Evolutionary conservation across 2,113 vertebrate genomes (phyloP).

Genomic region (Lamprotornis superbus): DNA sequence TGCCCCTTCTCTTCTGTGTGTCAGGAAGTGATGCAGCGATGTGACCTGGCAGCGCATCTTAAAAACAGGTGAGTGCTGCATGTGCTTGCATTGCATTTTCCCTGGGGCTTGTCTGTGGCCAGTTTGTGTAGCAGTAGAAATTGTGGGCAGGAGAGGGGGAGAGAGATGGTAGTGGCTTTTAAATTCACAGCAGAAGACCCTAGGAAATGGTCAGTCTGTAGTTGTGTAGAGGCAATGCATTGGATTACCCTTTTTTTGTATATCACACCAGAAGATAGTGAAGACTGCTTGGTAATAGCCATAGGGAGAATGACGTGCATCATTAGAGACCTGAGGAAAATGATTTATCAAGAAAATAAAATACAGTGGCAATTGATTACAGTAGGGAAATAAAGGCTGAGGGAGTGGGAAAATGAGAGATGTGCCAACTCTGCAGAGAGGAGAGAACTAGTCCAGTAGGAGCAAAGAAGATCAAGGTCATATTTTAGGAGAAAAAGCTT

Average conservation of each 20-base stretch:
- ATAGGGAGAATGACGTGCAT: accelerated
- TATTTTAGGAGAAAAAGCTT: background rate
- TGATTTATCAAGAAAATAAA: background rate
- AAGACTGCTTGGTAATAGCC: background rate
- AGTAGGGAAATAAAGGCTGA: background rate
- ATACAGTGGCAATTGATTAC: background rate
- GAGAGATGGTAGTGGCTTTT: background rate
- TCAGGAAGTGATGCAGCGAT: slow-evolving; percentile 92
- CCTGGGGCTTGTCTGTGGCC: background rate
- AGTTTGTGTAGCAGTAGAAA: background rate
- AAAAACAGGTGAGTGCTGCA: slow-evolving; percentile 86
- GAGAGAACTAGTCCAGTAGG: background rate
- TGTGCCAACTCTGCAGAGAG: background rate
- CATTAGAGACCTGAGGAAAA: background rate
- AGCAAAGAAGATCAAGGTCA: background rate
- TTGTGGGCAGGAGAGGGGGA: accelerated
- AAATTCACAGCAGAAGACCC: background rate
- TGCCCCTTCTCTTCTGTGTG: slow-evolving; percentile 89
- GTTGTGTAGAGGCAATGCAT: background rate
- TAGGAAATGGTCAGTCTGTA: background rate
- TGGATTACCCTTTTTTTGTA: background rate
- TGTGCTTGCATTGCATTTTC: background rate
- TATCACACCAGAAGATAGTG: background rate
- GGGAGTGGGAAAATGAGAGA: background rate
- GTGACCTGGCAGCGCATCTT: slow-evolving; percentile 94